These are phyloP conservation scores for Lophotriccus pileatus DNA, from an alignment of 2,797 vertebrate species.

Conservation along the genomic window DNA sequence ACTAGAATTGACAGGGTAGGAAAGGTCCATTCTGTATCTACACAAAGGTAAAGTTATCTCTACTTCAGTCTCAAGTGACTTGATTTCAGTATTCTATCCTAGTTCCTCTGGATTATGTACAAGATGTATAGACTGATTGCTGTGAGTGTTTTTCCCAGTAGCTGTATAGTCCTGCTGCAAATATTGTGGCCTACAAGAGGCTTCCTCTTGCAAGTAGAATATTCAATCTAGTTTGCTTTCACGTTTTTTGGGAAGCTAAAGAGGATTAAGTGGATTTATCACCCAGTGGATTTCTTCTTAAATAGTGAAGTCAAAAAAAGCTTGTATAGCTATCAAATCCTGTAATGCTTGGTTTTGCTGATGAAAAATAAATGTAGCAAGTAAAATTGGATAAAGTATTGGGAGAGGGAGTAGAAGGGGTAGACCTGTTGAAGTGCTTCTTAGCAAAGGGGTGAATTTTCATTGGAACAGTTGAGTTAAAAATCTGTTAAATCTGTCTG, in stretches of 20 bases:
- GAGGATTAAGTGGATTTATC: background rate
- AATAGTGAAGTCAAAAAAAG: background rate
- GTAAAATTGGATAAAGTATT: background rate
- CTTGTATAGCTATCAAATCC: background rate
- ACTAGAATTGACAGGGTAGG: background rate
- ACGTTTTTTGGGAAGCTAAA: background rate
- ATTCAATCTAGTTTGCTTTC: background rate
- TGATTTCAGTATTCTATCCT: background rate
- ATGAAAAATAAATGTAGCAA: background rate
- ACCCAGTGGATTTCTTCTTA: background rate
- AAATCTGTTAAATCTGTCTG: background rate
- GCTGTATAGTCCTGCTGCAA: background rate
- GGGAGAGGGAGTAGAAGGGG: rapidly evolving
- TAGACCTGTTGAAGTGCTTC: background rate
- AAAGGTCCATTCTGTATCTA: background rate
- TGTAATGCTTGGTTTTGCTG: background rate
- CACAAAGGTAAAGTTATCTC: background rate
- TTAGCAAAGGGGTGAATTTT: background rate
- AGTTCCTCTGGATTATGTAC: background rate
- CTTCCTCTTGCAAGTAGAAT: background rate
- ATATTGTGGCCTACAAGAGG: background rate
- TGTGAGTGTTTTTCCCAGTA: background rate
- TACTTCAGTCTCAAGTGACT: background rate
- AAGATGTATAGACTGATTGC: background rate
- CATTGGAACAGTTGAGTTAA: background rate